Conservation (phyloP, 2,888 invertebrate genomes). For the Zygothrica quintamaculata region DNA sequence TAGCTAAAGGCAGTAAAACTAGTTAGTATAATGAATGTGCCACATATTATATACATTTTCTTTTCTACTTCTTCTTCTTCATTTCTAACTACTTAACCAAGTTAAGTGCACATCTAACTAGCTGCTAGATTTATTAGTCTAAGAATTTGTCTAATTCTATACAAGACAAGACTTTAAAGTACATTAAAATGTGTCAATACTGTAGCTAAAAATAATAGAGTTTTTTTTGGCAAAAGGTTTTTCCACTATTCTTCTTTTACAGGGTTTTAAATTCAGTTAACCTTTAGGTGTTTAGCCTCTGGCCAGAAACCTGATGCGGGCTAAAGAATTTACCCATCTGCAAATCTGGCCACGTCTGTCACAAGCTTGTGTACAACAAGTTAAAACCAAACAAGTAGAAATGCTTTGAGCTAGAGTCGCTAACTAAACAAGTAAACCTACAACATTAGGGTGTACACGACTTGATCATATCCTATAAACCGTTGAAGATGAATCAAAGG, state of each 20-base stretch:
- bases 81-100: no score
- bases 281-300: constrained; percentile 1
- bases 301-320: background rate
- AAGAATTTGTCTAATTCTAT: no score
- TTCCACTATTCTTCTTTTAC: no score
- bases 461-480: constrained; percentile 1
- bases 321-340: constrained; percentile 14
- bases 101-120: no score
- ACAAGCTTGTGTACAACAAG: constrained; percentile 22
- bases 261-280: no score
- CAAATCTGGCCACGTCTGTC: constrained; percentile 29
- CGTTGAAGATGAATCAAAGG: no score
- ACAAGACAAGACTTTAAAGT: no score
- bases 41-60: constrained; percentile 5
- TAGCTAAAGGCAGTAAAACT: constrained; percentile 37
- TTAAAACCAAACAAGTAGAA: constrained; percentile 20
- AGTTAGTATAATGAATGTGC: constrained; percentile 45
- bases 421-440: constrained; percentile 1
- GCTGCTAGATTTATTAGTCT: no score
- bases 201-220: no score
- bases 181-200: no score
- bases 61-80: background rate
- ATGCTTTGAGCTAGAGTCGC: constrained; percentile 3
- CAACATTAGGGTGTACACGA: background rate
- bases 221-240: no score